A percentile compares a stretch with the other conserved stretches of the same genome.
Evolutionary conservation across 2,797 vertebrate species (phyloP).

Genomic region (Lerista edwardsae): DNA sequence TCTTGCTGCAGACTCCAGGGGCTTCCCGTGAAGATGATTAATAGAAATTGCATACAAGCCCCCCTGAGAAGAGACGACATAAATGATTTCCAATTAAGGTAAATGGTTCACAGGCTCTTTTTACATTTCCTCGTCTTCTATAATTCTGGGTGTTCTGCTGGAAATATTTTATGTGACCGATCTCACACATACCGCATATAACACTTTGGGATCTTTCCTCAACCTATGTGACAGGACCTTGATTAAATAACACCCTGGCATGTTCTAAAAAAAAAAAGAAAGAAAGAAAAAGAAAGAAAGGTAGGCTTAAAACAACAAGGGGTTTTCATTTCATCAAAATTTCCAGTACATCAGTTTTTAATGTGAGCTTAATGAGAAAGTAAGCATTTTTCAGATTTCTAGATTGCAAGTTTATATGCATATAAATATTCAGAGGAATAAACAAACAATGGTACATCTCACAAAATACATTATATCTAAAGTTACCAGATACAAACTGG

Average conservation of each 20-base stretch:
- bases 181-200: not conserved
- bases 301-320: not conserved
- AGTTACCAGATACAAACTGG: too few species aligned
- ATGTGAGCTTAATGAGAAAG: not conserved
- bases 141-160: not conserved
- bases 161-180: conserved; percentile 13
- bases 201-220: not conserved
- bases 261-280: not conserved
- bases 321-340: not conserved
- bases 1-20: conserved; percentile 1
- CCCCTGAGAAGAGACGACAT: conserved; percentile 19
- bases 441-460: too few species aligned
- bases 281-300: not conserved
- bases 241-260: not conserved
- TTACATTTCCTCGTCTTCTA: not conserved
- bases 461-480: not conserved
- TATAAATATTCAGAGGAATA: not conserved
- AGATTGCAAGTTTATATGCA: not conserved
- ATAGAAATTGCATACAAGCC: conserved; percentile 12
- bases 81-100: conserved; percentile 25
- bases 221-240: not conserved
- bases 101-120: conserved; percentile 34
- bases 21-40: conserved; percentile 32
- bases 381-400: not conserved
- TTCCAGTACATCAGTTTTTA: conserved; percentile 5